phyloP scores from a whole-genome alignment of 2,888 invertebrate species.

The Orthosia cruda region DNA sequence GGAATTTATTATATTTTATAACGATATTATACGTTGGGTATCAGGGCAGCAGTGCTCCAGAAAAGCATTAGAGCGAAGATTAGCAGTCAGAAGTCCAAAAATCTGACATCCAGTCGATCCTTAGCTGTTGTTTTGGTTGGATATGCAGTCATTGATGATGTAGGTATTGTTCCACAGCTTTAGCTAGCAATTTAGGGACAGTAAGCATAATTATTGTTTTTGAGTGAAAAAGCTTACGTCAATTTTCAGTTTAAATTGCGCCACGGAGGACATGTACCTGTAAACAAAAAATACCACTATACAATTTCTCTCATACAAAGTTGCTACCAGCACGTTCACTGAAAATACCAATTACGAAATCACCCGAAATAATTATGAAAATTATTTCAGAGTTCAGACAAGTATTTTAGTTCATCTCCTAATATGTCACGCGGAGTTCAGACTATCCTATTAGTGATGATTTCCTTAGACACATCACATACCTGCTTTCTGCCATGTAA shows the following conservation, averaged over 20 bases:
- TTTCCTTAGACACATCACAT: constrained; percentile 37
- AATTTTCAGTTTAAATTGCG: not conserved
- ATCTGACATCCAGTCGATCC: too few species aligned
- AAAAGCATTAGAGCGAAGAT: constrained; percentile 44
- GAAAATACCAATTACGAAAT: constrained; percentile 26
- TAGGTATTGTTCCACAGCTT: too few species aligned
- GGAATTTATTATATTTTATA: constrained; percentile 30
- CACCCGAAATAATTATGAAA: constrained; percentile 15
- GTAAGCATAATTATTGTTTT: too few species aligned
- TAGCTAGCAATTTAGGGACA: too few species aligned
- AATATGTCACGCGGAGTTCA: constrained; percentile 24
- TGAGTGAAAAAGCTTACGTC: constrained; percentile 6
- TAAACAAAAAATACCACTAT: not conserved
- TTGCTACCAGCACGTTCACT: not conserved
- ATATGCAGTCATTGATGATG: too few species aligned
- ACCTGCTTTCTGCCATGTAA: too few species aligned
- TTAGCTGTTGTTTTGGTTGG: too few species aligned
- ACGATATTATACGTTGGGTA: constrained; percentile 32
- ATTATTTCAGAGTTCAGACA: constrained; percentile 10
- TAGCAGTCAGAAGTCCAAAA: constrained; percentile 9
- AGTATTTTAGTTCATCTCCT: constrained; percentile 11
- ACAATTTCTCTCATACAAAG: not conserved
- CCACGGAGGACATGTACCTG: not conserved
- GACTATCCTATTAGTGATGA: constrained; percentile 32
- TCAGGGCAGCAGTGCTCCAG: constrained; percentile 23